Percentiles rank a stretch among this genome's conserved stretches.
These are phyloP conservation scores for Malurus leucopterus DNA, from an alignment of 2,797 vertebrate species.

Conservation along the genomic window DNA sequence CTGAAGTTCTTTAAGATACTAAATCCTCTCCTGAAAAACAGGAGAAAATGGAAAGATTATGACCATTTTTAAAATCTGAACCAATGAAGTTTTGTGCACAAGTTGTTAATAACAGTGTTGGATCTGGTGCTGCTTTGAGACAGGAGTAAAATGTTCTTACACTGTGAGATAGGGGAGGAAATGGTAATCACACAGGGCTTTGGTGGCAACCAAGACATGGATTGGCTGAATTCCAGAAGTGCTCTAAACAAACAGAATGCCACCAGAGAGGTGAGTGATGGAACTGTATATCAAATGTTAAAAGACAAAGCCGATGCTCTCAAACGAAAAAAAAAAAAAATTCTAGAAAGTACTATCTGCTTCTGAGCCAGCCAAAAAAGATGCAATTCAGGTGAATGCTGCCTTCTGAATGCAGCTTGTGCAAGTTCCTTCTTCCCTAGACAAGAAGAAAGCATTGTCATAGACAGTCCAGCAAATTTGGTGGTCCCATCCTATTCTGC, in stretches of 20 bases:
- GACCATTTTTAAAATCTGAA: background rate
- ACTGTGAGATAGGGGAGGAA: background rate
- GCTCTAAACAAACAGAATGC: slow-evolving; percentile 7
- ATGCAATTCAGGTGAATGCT: background rate
- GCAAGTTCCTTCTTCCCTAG: background rate
- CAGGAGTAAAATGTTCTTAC: background rate
- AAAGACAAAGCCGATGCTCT: background rate
- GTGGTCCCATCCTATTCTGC: background rate
- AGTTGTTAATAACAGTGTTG: background rate
- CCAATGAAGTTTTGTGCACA: background rate
- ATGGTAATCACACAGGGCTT: background rate
- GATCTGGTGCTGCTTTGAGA: background rate
- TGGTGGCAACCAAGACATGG: background rate
- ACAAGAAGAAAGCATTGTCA: background rate
- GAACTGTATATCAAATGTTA: background rate
- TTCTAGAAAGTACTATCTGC: background rate
- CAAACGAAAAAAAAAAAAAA: background rate
- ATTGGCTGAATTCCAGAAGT: slow-evolving; percentile 24
- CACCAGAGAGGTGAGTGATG: background rate
- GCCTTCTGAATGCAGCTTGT: background rate
- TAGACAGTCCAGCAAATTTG: background rate
- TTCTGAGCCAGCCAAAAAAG: background rate
- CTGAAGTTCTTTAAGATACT: background rate
- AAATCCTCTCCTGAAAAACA: background rate
- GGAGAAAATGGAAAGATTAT: background rate